phyloP scores from a whole-genome alignment of 1,140 invertebrate species.

The Dryas iulia region DNA sequence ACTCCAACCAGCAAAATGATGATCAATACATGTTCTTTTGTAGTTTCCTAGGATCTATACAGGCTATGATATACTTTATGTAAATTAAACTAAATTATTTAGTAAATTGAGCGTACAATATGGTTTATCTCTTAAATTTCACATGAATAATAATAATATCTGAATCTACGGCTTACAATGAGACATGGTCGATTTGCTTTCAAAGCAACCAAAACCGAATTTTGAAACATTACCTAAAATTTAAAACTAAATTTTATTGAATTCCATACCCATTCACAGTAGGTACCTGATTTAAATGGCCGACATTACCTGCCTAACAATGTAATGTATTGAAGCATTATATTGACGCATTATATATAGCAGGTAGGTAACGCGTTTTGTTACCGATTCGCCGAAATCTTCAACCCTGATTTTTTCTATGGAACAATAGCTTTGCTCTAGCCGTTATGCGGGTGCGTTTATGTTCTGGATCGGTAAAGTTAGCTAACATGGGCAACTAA shows the following conservation, averaged over 20 bases:
- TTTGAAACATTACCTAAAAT: background rate
- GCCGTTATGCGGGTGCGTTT: background rate
- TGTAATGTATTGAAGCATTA: constrained; percentile 1
- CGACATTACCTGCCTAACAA: constrained; percentile 10
- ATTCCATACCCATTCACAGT: background rate
- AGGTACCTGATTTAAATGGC: background rate
- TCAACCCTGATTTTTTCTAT: constrained; percentile 10
- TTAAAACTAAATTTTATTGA: background rate
- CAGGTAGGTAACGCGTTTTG: constrained; percentile 3
- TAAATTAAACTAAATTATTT: background rate
- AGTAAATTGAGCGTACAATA: background rate
- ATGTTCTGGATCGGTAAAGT: background rate
- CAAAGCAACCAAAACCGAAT: background rate
- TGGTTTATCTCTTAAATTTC: background rate
- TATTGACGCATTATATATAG: background rate
- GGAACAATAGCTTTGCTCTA: constrained; percentile 1
- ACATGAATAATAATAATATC: background rate
- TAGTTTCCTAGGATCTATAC: background rate
- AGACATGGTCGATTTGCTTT: background rate
- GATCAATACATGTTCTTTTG: background rate
- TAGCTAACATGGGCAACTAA: background rate
- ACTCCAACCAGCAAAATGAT: background rate
- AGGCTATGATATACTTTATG: background rate
- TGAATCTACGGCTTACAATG: background rate
- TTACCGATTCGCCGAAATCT: constrained; percentile 1